Evolutionary conservation across 2,888 invertebrate species (phyloP).

Genomic region (Abscondita cerata): DNA sequence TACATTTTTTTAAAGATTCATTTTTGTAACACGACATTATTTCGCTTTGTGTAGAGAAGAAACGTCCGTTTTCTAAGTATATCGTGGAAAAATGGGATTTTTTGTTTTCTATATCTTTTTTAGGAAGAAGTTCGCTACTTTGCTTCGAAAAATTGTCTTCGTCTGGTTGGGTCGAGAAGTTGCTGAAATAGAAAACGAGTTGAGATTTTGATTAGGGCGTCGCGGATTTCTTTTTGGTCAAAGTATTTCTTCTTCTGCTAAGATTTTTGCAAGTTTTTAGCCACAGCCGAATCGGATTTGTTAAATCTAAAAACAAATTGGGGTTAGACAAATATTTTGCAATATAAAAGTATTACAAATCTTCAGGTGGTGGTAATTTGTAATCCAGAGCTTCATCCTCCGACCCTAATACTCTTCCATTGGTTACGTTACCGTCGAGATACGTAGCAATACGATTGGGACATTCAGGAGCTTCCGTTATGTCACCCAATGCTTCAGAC

Average conservation of each 20-base stretch:
- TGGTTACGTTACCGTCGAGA: constrained; percentile 62
- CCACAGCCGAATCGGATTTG: constrained; percentile 73
- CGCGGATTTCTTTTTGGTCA: constrained; percentile 90
- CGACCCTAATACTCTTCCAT: constrained; percentile 59
- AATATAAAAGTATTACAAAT: too few species aligned
- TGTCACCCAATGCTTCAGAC: constrained; percentile 79
- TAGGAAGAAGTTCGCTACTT: constrained; percentile 75
- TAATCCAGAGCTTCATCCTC: constrained; percentile 81
- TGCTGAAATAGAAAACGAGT: constrained; percentile 48
- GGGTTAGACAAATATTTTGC: too few species aligned
- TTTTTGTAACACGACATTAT: too few species aligned
- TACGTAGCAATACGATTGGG: constrained; percentile 70
- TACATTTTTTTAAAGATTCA: too few species aligned
- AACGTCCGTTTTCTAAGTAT: too few species aligned
- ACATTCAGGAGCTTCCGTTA: constrained; percentile 81
- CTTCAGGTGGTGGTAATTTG: constrained; percentile 86
- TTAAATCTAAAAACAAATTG: too few species aligned
- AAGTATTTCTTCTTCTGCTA: constrained; percentile 87
- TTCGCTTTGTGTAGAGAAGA: too few species aligned
- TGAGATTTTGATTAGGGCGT: constrained; percentile 64
- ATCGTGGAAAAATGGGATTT: constrained; percentile 79
- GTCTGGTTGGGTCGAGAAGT: constrained; percentile 45
- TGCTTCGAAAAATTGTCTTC: constrained; percentile 69
- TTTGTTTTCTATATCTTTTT: constrained; percentile 64
- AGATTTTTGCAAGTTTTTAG: constrained; percentile 78